Conservation (phyloP, 2,113 vertebrate species). For the Elephantulus edwardii region DNA sequence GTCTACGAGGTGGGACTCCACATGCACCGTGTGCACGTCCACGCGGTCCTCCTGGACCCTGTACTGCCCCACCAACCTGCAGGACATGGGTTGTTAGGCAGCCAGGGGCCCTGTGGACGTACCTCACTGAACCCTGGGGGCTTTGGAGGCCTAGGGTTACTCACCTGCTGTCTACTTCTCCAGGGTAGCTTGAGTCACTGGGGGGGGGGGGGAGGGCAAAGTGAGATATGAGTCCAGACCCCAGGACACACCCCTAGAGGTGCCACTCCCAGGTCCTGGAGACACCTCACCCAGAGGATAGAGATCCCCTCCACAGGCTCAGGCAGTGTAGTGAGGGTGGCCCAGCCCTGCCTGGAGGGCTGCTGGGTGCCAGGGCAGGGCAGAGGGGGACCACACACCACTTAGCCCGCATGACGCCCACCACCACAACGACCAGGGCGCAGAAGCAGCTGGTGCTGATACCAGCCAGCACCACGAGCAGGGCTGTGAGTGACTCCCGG, state of each 20-base stretch:
- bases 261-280: neutral
- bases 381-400: constrained; percentile 21
- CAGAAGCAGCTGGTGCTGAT: constrained; percentile 68
- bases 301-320: neutral
- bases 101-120: neutral
- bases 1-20: constrained; percentile 55
- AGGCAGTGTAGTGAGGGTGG: no score
- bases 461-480: constrained; percentile 61
- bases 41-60: constrained; percentile 43
- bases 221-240: neutral
- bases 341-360: no score
- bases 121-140: neutral
- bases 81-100: neutral
- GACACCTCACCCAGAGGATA: neutral
- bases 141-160: neutral
- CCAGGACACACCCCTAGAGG: neutral
- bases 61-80: constrained; percentile 44
- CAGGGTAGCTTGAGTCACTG: constrained; percentile 16
- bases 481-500: constrained; percentile 58
- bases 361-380: neutral
- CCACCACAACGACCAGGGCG: constrained; percentile 56
- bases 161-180: constrained; percentile 49
- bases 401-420: constrained; percentile 55
- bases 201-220: constrained; percentile 10
- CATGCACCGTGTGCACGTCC: neutral